Base-by-base conservation (phyloP, 1,140 invertebrate species). In the Palaemon carinicauda region DNA sequence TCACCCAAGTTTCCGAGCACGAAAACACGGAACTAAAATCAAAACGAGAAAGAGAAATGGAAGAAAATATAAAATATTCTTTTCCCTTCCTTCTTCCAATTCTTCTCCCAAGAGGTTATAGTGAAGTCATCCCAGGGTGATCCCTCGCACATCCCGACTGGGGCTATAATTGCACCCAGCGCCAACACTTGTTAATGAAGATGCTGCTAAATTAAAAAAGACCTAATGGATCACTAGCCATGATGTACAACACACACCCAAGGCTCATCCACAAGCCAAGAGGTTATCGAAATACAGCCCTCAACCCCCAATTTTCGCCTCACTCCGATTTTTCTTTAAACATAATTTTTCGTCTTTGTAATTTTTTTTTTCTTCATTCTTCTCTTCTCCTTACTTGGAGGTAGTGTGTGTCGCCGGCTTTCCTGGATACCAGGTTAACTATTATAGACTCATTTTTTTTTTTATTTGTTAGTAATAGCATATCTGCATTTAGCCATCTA, bases 191-290 rank as follows among this genome's bases (percentile, higher is more conserved):
- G 51, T 54, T 79, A 79, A 79, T 79, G 77, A 79, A 79, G 77
- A 79, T 52, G 77, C 77, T 79, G 51, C 77, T 54, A 52, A 79
- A 79, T 79, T 79, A 79, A 79, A 79, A 79, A 79, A 54, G 77
- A 79, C 77, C 24, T 79, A 79, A 79, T 24, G 50, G 50, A 79
- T 79, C 77, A 79, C 77, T 54, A 53, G 77, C 27, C 27, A 29
- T 79, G 77, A 79, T 52, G 52, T 54, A 79, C 21, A 52, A 79
- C 77, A 52, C 50, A 41, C 65, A 17, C 21, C 24, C 31, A 24
- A 9, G 24, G 9, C 15, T 24, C 65, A 9, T 15, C 14, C 19
- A 12, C 65, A 41, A 41, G 41, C 41, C 41, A 69, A 69, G 65
- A 69, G 65, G 65, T 24, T 31, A 31, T 24, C 24, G 24, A 31